phyloP scores from a whole-genome alignment of 2,888 invertebrate species.

The Cistogaster globosa region DNA sequence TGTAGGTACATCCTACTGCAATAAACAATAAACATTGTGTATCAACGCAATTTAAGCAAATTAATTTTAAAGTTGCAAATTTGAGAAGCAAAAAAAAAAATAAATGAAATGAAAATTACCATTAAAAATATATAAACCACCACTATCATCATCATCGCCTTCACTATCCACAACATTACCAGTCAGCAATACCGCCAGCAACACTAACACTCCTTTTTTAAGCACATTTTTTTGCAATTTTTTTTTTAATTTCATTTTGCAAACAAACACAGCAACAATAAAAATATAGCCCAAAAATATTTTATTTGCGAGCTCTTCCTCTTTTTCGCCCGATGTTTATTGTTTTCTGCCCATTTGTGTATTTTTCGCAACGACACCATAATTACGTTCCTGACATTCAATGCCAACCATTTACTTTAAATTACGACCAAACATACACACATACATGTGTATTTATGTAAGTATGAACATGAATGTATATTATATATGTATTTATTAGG shows the following conservation, averaged over 20 bases:
- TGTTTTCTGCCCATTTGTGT: conserved; percentile 53
- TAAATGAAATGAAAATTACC: conserved; percentile 50
- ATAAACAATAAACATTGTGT: conserved; percentile 63
- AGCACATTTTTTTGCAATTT: conserved; percentile 26
- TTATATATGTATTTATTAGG: too few relatives aligned
- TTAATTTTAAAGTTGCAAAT: conserved; percentile 70
- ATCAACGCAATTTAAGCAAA: conserved; percentile 72
- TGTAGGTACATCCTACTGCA: conserved; percentile 8
- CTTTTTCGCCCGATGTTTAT: conserved; percentile 36
- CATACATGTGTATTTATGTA: neutral
- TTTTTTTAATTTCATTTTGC: conserved; percentile 5
- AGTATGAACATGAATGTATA: too few relatives aligned
- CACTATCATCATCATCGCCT: conserved; percentile 11
- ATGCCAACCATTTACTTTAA: conserved; percentile 72
- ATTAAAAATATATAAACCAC: conserved; percentile 46
- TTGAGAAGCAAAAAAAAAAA: conserved; percentile 19
- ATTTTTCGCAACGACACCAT: conserved; percentile 69
- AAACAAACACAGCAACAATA: conserved; percentile 40
- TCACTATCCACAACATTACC: conserved; percentile 17
- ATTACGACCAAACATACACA: conserved; percentile 19
- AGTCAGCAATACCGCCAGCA: conserved; percentile 37
- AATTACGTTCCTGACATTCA: conserved; percentile 73
- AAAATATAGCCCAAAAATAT: conserved; percentile 26
- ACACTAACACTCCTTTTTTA: conserved; percentile 67
- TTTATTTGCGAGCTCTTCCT: conserved; percentile 60